A percentile compares a stretch with the other conserved stretches of the same genome.
Evolutionary conservation across 2,888 invertebrate genomes (phyloP).

Genomic region (Plusia festucae): DNA sequence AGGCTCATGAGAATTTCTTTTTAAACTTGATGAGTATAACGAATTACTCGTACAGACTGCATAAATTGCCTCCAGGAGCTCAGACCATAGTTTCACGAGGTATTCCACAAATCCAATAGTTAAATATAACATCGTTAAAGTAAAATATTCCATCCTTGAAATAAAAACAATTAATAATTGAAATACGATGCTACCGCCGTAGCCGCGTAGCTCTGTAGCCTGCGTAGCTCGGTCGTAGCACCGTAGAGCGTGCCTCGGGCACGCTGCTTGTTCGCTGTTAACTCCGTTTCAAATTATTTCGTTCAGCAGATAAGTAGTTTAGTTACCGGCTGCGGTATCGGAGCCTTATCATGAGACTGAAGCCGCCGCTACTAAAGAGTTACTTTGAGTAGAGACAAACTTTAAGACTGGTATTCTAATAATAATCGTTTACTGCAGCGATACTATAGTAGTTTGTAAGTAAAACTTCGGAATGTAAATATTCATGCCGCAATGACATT

Average conservation of each 20-base stretch:
- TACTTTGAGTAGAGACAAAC: background rate
- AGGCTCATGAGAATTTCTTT: too few relatives aligned
- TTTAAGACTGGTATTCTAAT: background rate
- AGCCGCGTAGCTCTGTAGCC: too few relatives aligned
- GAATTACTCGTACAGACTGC: too few relatives aligned
- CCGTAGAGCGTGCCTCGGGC: background rate
- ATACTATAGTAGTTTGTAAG: background rate
- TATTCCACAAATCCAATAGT: too few relatives aligned
- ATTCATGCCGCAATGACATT: too few relatives aligned
- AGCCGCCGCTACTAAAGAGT: background rate
- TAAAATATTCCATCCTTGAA: too few relatives aligned
- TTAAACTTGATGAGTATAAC: too few relatives aligned
- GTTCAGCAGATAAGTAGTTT: slow-evolving; percentile 25
- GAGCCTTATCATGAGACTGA: background rate
- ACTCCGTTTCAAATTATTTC: slow-evolving; percentile 23
- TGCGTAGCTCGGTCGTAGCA: too few relatives aligned
- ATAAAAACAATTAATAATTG: background rate
- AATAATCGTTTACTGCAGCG: background rate
- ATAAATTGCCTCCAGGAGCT: too few relatives aligned
- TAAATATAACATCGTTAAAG: too few relatives aligned
- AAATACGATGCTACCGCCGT: background rate
- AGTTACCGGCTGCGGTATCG: slow-evolving; percentile 1
- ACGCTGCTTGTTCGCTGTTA: slow-evolving; percentile 6
- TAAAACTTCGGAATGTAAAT: background rate
- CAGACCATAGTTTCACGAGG: too few relatives aligned